Base-by-base conservation (phyloP, 2,888 invertebrate species). In the Eupithecia tripunctaria region DNA sequence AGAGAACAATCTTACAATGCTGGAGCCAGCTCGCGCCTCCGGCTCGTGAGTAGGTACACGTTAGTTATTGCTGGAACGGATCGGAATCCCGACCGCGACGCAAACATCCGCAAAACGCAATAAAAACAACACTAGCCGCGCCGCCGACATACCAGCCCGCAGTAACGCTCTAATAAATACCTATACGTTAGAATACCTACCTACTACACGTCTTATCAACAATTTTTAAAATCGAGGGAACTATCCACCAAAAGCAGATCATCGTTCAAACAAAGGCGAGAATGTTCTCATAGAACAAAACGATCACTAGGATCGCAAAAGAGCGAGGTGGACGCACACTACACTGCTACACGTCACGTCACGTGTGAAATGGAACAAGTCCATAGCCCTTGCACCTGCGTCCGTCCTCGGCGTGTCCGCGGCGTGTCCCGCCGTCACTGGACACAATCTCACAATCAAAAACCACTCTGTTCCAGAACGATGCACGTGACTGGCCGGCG, bases 41-140 rank as follows among this genome's bases (percentile, higher is more conserved):
- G 7, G 18, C 51, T n/a, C n/a, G n/a, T n/a, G n/a, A n/a, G n/a
- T n/a, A 59, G 59, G 2, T 29, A 27, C 68, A 62, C 74, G 68
- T 69, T 66, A 38, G 68, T 74, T 74, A 71, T 71, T 71, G 66
- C 66, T 68, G 60, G 66, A 68, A 41, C 71, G 66, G 63, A 60
- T 25, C 36, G 65, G 65, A 60, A 66, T 32, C 68, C 68, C 68
- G 43, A 73, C 67, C 67, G 66, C 72, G 65, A 59, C 51, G 62
- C 69, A 59, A 68, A 69, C 69, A 66, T 51, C 67, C 68, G 27
- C 66, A 29, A 60, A 47, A 47, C 38, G 67, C 67, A 70, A 73
- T 70, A 70, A 73, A 21, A 51, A 51, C 67, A 67, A 27, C 27
- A 29, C 38, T 27, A 36, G n/a, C 3, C 27, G 18, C 47, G 15